These are phyloP conservation scores for Apis cerana DNA, from an alignment of 1,140 invertebrate species.

Conservation along the genomic window DNA sequence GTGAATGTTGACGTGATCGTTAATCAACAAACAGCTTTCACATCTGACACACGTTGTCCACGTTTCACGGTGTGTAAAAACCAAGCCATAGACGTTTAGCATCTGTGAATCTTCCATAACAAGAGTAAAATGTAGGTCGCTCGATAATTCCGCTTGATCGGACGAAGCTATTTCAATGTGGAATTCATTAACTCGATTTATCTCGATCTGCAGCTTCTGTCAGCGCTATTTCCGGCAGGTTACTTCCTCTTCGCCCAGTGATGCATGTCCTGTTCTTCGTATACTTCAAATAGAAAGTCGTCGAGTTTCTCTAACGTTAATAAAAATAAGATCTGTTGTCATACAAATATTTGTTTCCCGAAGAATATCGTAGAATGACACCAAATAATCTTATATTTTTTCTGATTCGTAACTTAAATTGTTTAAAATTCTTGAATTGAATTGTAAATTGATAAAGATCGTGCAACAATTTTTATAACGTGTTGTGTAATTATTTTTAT, in stretches of 20 bases:
- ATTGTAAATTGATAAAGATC: no score
- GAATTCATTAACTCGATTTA: slow-evolving; percentile 71
- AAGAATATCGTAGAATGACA: no score
- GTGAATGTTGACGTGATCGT: background rate
- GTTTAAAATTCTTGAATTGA: no score
- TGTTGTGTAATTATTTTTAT: no score
- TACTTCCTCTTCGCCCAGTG: slow-evolving; percentile 49
- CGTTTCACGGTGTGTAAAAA: background rate
- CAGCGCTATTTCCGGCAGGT: slow-evolving; percentile 57
- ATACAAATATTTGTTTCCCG: no score
- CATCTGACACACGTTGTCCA: background rate
- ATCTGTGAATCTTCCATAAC: slow-evolving; percentile 54
- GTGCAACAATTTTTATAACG: no score
- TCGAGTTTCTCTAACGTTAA: background rate
- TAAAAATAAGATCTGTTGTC: background rate
- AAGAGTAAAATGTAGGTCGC: slow-evolving; percentile 66
- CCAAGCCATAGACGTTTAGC: slow-evolving; percentile 35
- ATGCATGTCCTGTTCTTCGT: slow-evolving; percentile 41
- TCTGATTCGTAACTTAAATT: no score
- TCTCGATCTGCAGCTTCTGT: slow-evolving; percentile 58
- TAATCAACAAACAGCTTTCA: slow-evolving; percentile 3
- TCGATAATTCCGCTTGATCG: slow-evolving; percentile 67
- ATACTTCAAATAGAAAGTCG: slow-evolving; percentile 25
- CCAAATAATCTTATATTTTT: no score
- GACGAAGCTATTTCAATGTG: slow-evolving; percentile 65